Evolutionary conservation across 2,113 vertebrate genomes (phyloP), one percentile per base, ranked within the genome.

Genomic region (Takifugu flavidus): DNA sequence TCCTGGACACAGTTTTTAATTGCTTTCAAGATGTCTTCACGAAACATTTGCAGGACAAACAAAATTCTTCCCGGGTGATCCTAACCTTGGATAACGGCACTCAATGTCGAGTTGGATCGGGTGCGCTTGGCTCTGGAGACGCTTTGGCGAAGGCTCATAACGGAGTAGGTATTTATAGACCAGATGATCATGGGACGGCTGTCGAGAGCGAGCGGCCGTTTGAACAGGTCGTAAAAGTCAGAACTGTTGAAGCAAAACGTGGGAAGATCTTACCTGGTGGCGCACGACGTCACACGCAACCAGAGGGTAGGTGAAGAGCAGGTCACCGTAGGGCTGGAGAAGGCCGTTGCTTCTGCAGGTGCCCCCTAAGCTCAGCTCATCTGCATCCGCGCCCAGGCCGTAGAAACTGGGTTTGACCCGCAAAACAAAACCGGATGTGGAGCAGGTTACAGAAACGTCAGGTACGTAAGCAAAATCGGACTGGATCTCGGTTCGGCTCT

Each of bases 41-140:
- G 1, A 39, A 39, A 39, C 34, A 39, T 39, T 39, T 39, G 7
- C 34, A 39, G 11, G 34, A 39, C 2, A 39, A 44, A 57, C 28
- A 52, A 3, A 53, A 2, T 1, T 3, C 20, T 34, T 20, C 15
- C 14, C 44, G 14, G 12, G 43, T 2, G 2, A 45, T 1, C 7
- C 59, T 20, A 52, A 91, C 90, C 88, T 90, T 25, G 58, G 73
- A 62, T 86, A 86, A 11, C 78, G 87, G 28, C 90, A 91, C 39
- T 90, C 78, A 13, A 91, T 75, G 53, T 67, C 59, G 3, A 89
- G 78, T 12, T 64, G 26, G 2, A 89, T 1, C 5, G n/a, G 51
- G 11, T 70, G 67, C 11, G 70, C 53, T 25, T 51, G 51, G 47
- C 53, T 55, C 4, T 46, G 65, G 10, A 64, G 58, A 25, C 73